Percentiles rank a stretch among this genome's conserved stretches.
Conservation (phyloP, 2,888 invertebrate genomes). For the Rhimphoctona megacephalus region DNA sequence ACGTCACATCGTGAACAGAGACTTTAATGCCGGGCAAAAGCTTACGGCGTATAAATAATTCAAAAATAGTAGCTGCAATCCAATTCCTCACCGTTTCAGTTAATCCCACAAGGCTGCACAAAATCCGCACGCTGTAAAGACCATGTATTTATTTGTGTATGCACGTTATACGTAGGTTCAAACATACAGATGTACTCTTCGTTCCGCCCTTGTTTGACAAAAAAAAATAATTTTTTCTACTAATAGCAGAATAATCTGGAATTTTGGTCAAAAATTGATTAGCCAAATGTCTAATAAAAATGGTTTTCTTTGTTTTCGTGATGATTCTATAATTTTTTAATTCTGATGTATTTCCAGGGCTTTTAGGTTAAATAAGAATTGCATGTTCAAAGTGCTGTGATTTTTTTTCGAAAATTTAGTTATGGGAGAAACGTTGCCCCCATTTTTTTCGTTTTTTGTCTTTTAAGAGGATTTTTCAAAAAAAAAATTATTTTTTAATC, state of each 20-base stretch:
- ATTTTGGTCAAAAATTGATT: not conserved
- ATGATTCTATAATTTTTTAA: not conserved
- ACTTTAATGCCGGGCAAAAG: slow-evolving; percentile 33
- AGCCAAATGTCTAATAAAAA: not conserved
- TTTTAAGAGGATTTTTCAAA: not conserved
- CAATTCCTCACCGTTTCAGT: slow-evolving; percentile 22
- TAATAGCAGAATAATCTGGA: not conserved
- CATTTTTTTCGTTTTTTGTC: not conserved
- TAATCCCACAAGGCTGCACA: slow-evolving; percentile 22
- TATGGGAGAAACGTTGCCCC: not conserved
- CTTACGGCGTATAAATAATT: slow-evolving; percentile 5
- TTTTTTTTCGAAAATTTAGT: not conserved
- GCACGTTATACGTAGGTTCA: not conserved
- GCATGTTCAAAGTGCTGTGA: not conserved
- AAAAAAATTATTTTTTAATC: too few species aligned
- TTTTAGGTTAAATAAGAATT: not conserved
- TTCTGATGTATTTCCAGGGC: not conserved
- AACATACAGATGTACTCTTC: too few species aligned
- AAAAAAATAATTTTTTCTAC: not conserved
- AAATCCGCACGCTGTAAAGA: slow-evolving; percentile 4
- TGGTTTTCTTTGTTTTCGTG: not conserved
- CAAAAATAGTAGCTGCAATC: slow-evolving; percentile 47
- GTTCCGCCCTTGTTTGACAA: not conserved
- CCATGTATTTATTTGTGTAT: not conserved
- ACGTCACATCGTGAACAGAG: slow-evolving; percentile 10